phyloP scores from a whole-genome alignment of 2,113 vertebrate species.

The Crotalus viridis region DNA sequence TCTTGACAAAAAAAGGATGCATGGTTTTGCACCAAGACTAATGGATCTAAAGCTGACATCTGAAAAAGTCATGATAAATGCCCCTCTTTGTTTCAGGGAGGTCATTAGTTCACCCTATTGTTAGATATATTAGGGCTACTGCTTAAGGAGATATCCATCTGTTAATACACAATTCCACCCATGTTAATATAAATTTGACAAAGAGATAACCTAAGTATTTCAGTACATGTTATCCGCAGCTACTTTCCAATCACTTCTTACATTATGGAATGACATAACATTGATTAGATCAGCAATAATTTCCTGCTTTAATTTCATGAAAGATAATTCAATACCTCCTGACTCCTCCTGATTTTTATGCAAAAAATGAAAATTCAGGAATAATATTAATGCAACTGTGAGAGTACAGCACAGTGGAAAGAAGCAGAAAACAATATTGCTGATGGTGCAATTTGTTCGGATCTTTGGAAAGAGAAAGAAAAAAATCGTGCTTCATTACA shows the following conservation, averaged over 20 bases:
- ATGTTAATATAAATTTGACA: neutral
- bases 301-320: neutral
- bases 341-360: neutral
- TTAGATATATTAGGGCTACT: neutral
- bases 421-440: neutral
- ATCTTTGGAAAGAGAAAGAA: neutral
- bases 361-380: neutral
- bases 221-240: neutral
- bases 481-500: neutral
- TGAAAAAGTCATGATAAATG: neutral
- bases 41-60: neutral
- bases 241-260: neutral
- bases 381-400: conserved; percentile 3
- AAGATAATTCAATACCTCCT: neutral
- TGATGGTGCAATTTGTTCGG: fast-evolving
- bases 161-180: neutral
- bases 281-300: neutral
- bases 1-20: neutral
- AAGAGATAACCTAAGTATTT: neutral
- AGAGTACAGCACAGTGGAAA: neutral
- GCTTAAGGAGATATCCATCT: neutral
- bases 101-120: neutral
- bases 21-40: neutral
- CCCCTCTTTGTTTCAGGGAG: neutral
- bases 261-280: neutral